These are phyloP conservation scores for Chromis chromis DNA, from an alignment of 2,797 vertebrate genomes.

Conservation along the genomic window DNA sequence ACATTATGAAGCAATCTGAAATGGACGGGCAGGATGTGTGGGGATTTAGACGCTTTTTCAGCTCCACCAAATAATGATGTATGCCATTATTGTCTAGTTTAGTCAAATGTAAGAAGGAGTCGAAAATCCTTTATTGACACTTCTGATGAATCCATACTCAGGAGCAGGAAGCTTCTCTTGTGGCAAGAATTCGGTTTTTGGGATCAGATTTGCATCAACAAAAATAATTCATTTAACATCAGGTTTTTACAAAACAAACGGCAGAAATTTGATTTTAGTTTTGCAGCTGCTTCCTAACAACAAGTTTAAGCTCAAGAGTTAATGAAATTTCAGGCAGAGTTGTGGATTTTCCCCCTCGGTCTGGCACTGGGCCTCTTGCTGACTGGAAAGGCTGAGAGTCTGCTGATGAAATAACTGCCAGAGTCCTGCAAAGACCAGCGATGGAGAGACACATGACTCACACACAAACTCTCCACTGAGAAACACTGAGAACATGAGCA, in stretches of 20 bases:
- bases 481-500: constrained; percentile 16
- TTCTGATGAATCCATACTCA: constrained; percentile 13
- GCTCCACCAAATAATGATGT: constrained; percentile 43
- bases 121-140: background rate
- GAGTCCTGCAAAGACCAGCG: constrained; percentile 48
- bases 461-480: constrained; percentile 21
- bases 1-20: constrained; percentile 61
- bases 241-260: background rate
- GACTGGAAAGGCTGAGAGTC: constrained; percentile 65
- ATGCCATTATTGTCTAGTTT: constrained; percentile 32
- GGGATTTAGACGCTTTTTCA: constrained; percentile 59
- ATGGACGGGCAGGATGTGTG: constrained; percentile 60
- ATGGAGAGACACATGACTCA: constrained; percentile 57
- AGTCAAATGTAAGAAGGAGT: constrained; percentile 26
- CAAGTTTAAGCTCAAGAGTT: constrained; percentile 9
- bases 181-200: background rate
- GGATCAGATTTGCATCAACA: background rate
- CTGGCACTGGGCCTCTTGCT: constrained; percentile 27
- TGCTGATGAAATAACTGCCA: constrained; percentile 58
- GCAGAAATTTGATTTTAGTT: background rate
- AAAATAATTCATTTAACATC: background rate
- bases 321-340: constrained; percentile 19
- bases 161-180: background rate
- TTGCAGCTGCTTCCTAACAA: background rate
- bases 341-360: constrained; percentile 32